phyloP scores from a whole-genome alignment of 2,113 vertebrate genomes.

The Symphodus melops region DNA sequence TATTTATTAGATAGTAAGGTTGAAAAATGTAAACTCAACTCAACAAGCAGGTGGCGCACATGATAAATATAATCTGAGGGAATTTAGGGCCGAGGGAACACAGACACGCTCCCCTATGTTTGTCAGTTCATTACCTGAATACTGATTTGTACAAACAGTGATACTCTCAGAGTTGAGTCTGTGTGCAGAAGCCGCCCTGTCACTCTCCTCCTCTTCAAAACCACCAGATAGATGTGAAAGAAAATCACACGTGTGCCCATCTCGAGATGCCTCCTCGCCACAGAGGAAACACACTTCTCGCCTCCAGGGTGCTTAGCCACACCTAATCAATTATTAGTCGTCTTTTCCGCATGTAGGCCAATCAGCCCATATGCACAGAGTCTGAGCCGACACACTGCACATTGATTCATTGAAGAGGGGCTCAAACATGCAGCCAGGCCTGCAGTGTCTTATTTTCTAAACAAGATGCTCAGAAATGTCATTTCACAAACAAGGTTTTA shows the following conservation, averaged over 20 bases:
- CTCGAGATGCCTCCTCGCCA: constrained; percentile 9
- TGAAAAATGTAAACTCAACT: too few species aligned
- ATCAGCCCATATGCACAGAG: constrained; percentile 7
- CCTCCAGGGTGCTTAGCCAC: constrained; percentile 22
- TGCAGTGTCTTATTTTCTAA: background rate
- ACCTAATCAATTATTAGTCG: constrained; percentile 54
- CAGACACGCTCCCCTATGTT: background rate
- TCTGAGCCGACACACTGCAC: background rate
- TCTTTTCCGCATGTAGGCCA: constrained; percentile 48
- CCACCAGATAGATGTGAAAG: too few species aligned
- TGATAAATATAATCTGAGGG: too few species aligned
- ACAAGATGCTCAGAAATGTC: background rate
- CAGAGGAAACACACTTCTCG: constrained; percentile 3
- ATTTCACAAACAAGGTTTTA: background rate
- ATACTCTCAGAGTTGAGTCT: background rate
- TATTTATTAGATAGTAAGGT: too few species aligned
- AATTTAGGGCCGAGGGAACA: too few species aligned
- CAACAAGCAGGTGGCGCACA: too few species aligned
- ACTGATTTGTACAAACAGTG: too few species aligned
- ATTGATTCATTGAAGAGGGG: background rate
- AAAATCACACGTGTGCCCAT: too few species aligned
- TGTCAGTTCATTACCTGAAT: background rate
- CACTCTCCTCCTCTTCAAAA: background rate
- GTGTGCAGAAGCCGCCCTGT: too few species aligned
- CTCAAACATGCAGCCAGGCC: background rate